A percentile compares a stretch with the other conserved stretches of the same genome.
phyloP scores from a whole-genome alignment of 2,797 vertebrate genomes.

The Thunnus albacares region DNA sequence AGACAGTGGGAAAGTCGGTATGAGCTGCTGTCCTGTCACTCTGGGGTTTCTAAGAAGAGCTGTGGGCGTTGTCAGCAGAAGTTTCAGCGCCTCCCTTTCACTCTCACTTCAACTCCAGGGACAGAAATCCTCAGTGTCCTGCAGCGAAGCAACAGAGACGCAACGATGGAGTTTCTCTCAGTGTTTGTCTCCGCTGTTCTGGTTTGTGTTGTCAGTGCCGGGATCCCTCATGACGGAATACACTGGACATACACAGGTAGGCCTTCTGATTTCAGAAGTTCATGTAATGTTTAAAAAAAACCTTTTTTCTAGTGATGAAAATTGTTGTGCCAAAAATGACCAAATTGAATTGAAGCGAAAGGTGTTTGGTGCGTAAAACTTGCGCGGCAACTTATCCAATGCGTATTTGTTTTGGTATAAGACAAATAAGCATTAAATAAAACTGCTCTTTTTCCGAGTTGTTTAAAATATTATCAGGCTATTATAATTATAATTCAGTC shows the following conservation, averaged over 20 bases:
- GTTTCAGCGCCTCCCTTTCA: constrained; percentile 64
- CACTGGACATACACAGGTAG: constrained; percentile 88
- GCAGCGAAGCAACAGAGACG: constrained; percentile 11
- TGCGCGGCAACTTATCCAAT: not conserved
- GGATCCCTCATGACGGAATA: constrained; percentile 72
- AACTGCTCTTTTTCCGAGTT: not conserved
- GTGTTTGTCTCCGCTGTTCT: constrained; percentile 52
- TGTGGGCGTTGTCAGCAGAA: constrained; percentile 69
- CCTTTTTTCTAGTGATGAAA: not conserved
- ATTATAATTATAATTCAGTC: not conserved
- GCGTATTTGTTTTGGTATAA: not conserved
- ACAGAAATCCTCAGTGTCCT: constrained; percentile 41
- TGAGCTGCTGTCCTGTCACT: constrained; percentile 9
- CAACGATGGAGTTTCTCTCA: constrained; percentile 75
- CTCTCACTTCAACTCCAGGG: constrained; percentile 43
- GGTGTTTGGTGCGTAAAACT: constrained; percentile 33
- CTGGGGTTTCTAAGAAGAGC: constrained; percentile 34
- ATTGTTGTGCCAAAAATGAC: not conserved
- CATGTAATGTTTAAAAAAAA: not conserved
- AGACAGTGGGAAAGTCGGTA: not conserved
- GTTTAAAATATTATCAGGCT: not conserved
- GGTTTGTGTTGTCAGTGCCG: constrained; percentile 58
- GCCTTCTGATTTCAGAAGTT: not conserved
- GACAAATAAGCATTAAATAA: not conserved
- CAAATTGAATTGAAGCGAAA: not conserved